Percentiles rank a stretch among this genome's conserved stretches.
These are phyloP conservation scores for Chrysopilus asiliformis DNA, from an alignment of 2,888 invertebrate genomes.

Conservation along the genomic window DNA sequence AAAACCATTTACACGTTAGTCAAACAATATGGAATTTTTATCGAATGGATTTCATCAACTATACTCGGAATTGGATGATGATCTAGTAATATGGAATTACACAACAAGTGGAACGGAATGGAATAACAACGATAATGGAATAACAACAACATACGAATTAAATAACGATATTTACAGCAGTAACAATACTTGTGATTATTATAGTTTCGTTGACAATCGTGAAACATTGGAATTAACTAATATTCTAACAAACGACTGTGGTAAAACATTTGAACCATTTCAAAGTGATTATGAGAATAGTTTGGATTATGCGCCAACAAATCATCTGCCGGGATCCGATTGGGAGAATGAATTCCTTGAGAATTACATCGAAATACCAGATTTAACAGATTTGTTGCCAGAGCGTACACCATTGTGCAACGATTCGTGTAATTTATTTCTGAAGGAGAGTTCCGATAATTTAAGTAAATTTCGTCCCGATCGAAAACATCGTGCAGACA, in stretches of 20 bases:
- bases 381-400: conserved; percentile 31
- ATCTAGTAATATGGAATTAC: conserved; percentile 11
- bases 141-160: not conserved
- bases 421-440: conserved; percentile 40
- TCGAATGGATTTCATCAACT: conserved; percentile 35
- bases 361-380: conserved; percentile 31
- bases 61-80: conserved; percentile 25
- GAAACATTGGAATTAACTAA: conserved; percentile 8
- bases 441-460: conserved; percentile 36
- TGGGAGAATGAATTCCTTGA: conserved; percentile 32
- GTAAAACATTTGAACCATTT: conserved; percentile 12
- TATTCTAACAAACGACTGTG: conserved; percentile 7
- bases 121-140: not conserved
- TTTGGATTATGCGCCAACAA: conserved; percentile 9
- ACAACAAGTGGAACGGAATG: not conserved
- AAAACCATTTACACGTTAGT: no score
- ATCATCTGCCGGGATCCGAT: conserved; percentile 16
- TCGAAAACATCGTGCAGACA: not conserved
- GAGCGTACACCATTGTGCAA: conserved; percentile 44
- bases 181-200: conserved; percentile 12
- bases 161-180: conserved; percentile 1
- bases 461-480: conserved; percentile 20
- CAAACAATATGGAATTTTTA: conserved; percentile 31
- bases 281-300: conserved; percentile 11
- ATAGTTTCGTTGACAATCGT: conserved; percentile 12